phyloP scores from a whole-genome alignment of 2,113 vertebrate genomes.

The Cyprinodon variegatus region DNA sequence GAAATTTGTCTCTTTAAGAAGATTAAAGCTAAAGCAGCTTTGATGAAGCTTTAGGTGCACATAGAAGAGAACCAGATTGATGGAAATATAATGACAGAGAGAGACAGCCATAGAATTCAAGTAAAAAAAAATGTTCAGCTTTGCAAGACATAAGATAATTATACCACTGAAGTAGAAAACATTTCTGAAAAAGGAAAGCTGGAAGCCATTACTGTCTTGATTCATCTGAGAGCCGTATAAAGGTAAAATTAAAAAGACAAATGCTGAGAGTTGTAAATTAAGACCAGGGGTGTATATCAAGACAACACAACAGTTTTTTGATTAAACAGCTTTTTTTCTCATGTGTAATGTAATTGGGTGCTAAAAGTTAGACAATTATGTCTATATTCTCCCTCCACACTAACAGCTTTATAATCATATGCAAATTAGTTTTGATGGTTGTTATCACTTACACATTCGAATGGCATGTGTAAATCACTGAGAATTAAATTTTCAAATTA shows the following conservation, averaged over 20 bases:
- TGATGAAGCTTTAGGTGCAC: slow-evolving; percentile 43
- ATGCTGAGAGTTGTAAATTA: slow-evolving; percentile 22
- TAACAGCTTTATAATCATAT: slow-evolving; percentile 79
- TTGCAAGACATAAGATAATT: slow-evolving; percentile 59
- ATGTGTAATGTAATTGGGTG: slow-evolving; percentile 71
- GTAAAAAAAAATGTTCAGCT: slow-evolving; percentile 17
- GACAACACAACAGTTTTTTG: slow-evolving; percentile 38
- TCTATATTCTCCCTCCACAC: slow-evolving; percentile 55
- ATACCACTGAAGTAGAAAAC: slow-evolving; percentile 27
- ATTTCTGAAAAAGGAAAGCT: slow-evolving; percentile 35
- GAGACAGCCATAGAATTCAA: slow-evolving; percentile 38
- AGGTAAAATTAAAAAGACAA: slow-evolving; percentile 31
- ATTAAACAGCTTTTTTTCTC: slow-evolving; percentile 58
- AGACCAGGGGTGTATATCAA: slow-evolving; percentile 29
- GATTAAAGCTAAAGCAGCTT: slow-evolving; percentile 58
- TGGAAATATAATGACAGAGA: slow-evolving; percentile 49
- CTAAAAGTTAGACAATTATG: slow-evolving; percentile 79
- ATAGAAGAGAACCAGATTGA: slow-evolving; percentile 58
- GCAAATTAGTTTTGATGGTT: slow-evolving; percentile 71
- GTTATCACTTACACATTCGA: slow-evolving; percentile 72
- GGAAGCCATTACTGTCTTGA: slow-evolving; percentile 21
- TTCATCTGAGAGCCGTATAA: slow-evolving; percentile 20
- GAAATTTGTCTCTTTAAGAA: slow-evolving; percentile 54
- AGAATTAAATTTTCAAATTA: slow-evolving; percentile 63
- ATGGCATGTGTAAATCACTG: slow-evolving; percentile 65